phyloP scores from a whole-genome alignment of 2,113 vertebrate species.

The Procavia capensis region DNA sequence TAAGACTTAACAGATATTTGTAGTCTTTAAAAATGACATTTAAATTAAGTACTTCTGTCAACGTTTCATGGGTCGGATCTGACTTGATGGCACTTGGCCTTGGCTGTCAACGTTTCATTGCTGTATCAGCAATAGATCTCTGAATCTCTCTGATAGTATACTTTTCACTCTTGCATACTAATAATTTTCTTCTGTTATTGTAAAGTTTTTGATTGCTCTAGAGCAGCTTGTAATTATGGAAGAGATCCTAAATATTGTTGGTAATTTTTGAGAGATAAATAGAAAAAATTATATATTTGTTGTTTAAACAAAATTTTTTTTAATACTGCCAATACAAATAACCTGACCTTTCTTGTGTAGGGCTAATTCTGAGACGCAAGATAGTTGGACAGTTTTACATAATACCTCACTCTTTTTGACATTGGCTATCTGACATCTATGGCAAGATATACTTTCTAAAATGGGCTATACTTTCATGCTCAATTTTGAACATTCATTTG shows the following conservation, averaged over 20 bases:
- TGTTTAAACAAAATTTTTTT: conserved; percentile 43
- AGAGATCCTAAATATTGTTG: neutral
- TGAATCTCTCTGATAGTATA: neutral
- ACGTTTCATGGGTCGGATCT: too few relatives aligned
- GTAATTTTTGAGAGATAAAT: neutral
- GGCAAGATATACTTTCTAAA: neutral
- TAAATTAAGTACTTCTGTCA: conserved; percentile 25
- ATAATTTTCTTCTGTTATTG: neutral
- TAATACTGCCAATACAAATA: neutral
- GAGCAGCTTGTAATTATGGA: neutral
- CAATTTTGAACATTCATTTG: neutral
- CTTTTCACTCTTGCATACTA: conserved; percentile 18
- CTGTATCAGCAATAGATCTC: conserved; percentile 21
- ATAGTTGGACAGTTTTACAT: neutral
- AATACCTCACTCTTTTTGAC: neutral
- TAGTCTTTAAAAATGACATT: conserved; percentile 41
- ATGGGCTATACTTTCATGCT: neutral
- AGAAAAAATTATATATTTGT: neutral
- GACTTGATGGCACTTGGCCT: too few relatives aligned
- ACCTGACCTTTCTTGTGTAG: neutral
- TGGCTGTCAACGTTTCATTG: conserved; percentile 42
- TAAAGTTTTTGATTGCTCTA: neutral
- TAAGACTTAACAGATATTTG: conserved; percentile 28
- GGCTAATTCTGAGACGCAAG: neutral
- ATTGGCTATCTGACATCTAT: conserved; percentile 5